A percentile compares a stretch with the other conserved stretches of the same genome.
phyloP scores from a whole-genome alignment of 2,888 invertebrate species.

The Hermaeophaga mercurialis region DNA sequence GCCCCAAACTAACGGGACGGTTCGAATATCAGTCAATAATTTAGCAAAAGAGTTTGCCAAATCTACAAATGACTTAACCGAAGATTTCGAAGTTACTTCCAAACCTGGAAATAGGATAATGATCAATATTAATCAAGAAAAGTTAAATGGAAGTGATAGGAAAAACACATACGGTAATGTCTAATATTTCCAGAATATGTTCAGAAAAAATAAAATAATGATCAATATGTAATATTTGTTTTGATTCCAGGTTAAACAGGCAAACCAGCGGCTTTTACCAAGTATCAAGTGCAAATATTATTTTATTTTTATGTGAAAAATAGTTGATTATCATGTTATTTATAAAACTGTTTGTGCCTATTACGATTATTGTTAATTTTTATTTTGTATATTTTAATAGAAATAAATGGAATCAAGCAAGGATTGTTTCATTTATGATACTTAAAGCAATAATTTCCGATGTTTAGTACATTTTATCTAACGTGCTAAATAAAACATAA shows the following conservation, averaged over 20 bases:
- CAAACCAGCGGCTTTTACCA: conserved; percentile 4
- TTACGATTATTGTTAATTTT: conserved; percentile 11
- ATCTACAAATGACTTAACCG: conserved; percentile 51
- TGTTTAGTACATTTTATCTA: too few species aligned
- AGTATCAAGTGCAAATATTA: conserved; percentile 17
- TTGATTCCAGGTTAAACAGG: conserved; percentile 4
- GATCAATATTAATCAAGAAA: conserved; percentile 51
- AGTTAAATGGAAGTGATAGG: conserved; percentile 27
- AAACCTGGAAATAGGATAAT: conserved; percentile 51
- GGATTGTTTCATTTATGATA: too few species aligned
- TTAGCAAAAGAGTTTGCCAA: conserved; percentile 51
- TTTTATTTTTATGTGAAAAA: not conserved
- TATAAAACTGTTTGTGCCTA: conserved; percentile 16
- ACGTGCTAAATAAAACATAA: too few species aligned
- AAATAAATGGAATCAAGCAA: not conserved
- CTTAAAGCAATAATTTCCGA: too few species aligned
- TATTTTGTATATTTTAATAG: conserved; percentile 1
- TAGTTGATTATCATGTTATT: conserved; percentile 13
- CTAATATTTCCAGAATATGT: too few species aligned
- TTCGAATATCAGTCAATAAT: conserved; percentile 53
- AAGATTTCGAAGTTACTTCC: conserved; percentile 35
- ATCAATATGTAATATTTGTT: not conserved
- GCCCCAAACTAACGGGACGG: conserved; percentile 54
- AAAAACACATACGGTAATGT: conserved; percentile 23
- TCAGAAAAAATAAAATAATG: too few species aligned